Evolutionary conservation across 2,113 vertebrate species (phyloP).

Genomic region (Ailurus styani): DNA sequence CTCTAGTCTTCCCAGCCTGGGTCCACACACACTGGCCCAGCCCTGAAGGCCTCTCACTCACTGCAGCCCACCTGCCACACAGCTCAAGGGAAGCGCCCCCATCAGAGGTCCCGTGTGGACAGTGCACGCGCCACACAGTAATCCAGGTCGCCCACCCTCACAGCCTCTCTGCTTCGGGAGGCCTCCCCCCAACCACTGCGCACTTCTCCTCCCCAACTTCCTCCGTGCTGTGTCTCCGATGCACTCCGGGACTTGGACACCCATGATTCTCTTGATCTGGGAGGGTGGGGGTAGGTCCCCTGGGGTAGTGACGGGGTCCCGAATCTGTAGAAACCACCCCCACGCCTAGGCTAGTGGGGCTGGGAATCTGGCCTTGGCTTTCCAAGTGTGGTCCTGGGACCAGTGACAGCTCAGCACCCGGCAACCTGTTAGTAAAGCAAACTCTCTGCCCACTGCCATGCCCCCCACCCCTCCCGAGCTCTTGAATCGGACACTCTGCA

Average conservation of each 20-base stretch:
- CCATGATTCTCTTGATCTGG: background rate
- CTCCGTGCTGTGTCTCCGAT: background rate
- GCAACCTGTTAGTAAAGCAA: background rate
- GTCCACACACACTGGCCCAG: background rate
- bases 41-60: background rate
- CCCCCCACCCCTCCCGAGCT: too few species aligned
- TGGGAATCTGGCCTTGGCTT: background rate
- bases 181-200: background rate
- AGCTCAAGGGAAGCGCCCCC: background rate
- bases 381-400: background rate
- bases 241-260: background rate
- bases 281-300: background rate
- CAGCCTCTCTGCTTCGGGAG: background rate
- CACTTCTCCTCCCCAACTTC: background rate
- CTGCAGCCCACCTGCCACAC: background rate
- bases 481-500: background rate
- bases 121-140: rapidly evolving
- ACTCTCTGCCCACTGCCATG: background rate
- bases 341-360: background rate
- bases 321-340: background rate
- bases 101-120: background rate
- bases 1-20: background rate
- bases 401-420: background rate
- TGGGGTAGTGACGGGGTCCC: background rate
- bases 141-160: background rate